These are phyloP conservation scores for Trichogramma dendrolimi DNA, from an alignment of 2,888 invertebrate genomes.

Conservation along the genomic window DNA sequence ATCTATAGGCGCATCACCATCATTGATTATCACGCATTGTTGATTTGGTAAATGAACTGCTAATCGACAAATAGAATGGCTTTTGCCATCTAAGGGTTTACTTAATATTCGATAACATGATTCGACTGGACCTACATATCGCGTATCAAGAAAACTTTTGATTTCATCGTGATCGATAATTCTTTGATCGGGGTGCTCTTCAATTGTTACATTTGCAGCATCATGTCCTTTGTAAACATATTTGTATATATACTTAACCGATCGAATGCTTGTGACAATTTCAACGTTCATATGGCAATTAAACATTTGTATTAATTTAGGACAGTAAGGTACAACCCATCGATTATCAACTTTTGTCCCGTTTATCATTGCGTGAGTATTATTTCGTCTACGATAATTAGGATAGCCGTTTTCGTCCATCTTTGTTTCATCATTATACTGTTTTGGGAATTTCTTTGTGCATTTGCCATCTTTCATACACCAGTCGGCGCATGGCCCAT, in stretches of 20 bases:
- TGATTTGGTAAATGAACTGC: constrained; percentile 29
- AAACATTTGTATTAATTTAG: too few species aligned
- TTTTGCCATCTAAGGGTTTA: constrained; percentile 27
- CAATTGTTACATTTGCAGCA: too few species aligned
- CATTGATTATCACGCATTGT: constrained; percentile 17
- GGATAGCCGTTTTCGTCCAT: constrained; percentile 35
- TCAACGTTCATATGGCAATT: constrained; percentile 40
- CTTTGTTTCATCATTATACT: constrained; percentile 31
- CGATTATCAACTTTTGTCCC: constrained; percentile 15
- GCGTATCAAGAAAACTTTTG: constrained; percentile 28
- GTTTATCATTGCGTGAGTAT: constrained; percentile 27
- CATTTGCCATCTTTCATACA: constrained; percentile 30
- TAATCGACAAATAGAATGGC: constrained; percentile 25
- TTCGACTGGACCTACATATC: constrained; percentile 31
- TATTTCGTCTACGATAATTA: constrained; percentile 30
- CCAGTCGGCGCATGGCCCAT: constrained; percentile 43
- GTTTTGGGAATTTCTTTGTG: constrained; percentile 34
- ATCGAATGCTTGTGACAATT: constrained; percentile 33
- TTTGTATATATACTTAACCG: constrained; percentile 38
- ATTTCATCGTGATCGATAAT: constrained; percentile 33
- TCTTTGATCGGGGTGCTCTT: constrained; percentile 21
- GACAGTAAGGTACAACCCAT: too few species aligned
- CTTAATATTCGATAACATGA: constrained; percentile 29
- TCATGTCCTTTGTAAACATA: too few species aligned
- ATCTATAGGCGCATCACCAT: too few species aligned